Evolutionary conservation across 2,113 vertebrate species (phyloP).

Genomic region (Desmodus rotundus): DNA sequence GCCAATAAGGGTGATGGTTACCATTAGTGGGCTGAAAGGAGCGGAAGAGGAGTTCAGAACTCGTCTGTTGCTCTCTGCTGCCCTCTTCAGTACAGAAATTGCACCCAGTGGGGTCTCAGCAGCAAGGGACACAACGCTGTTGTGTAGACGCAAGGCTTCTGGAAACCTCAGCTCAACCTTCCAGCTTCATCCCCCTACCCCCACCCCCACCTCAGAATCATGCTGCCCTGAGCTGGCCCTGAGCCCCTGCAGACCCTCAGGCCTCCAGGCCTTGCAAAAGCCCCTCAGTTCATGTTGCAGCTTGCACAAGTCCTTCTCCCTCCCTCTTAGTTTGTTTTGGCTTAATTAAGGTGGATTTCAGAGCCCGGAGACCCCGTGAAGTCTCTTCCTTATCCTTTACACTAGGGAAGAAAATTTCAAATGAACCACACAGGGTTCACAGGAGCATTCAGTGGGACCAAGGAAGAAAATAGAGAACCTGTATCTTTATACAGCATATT

Average conservation of each 20-base stretch:
- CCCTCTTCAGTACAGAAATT: conserved; percentile 35
- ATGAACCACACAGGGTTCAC: background rate
- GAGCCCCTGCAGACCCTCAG: background rate
- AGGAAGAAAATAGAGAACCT: background rate
- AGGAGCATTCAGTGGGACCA: background rate
- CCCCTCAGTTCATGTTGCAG: background rate
- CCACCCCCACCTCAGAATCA: too few species aligned
- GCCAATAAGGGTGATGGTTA: fast-evolving
- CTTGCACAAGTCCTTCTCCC: background rate
- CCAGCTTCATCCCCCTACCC: too few species aligned
- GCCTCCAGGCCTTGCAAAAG: background rate
- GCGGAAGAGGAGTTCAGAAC: too few species aligned
- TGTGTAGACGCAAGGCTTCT: fast-evolving
- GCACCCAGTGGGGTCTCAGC: fast-evolving
- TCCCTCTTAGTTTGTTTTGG: background rate
- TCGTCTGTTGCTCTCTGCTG: conserved; percentile 38
- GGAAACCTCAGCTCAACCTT: too few species aligned
- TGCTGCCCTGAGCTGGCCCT: background rate
- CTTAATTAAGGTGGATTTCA: background rate
- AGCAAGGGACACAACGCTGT: background rate
- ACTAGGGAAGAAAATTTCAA: background rate
- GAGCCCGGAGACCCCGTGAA: background rate
- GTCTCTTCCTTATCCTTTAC: background rate
- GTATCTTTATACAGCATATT: background rate
- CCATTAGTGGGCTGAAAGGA: too few species aligned